Conservation (phyloP, 2,888 invertebrate species). For the Caenorhabditis japonica region DNA sequence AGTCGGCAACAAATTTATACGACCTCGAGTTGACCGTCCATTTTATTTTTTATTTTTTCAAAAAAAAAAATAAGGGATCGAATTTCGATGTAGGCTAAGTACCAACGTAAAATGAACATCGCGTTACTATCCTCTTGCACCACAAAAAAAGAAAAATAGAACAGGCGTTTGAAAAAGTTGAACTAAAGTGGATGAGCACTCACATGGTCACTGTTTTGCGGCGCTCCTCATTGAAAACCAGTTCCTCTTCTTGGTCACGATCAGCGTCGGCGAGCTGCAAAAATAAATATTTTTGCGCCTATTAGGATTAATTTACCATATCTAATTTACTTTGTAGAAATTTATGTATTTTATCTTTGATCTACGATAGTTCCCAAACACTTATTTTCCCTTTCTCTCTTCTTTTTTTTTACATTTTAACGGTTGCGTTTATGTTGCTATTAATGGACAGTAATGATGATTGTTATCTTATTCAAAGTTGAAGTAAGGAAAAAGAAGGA, state of each 20-base stretch:
- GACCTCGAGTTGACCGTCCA: conserved; percentile 22
- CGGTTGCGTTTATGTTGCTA: no score
- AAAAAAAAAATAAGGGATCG: no score
- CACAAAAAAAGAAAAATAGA: background rate
- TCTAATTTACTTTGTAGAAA: no score
- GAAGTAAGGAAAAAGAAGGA: no score
- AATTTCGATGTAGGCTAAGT: no score
- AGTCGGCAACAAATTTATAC: conserved; percentile 33
- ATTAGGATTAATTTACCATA: background rate
- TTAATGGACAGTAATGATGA: no score
- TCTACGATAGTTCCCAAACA: background rate
- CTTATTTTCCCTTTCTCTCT: no score
- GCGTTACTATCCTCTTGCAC: no score
- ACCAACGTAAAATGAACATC: no score
- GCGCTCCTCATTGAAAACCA: conserved; percentile 65
- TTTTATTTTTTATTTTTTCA: no score
- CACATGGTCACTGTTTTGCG: conserved; percentile 64
- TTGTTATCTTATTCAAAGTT: no score
- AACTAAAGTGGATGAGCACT: conserved; percentile 17
- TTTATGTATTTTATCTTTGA: background rate
- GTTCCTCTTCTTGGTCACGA: conserved; percentile 64
- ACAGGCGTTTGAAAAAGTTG: background rate
- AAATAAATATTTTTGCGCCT: background rate
- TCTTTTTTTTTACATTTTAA: no score
- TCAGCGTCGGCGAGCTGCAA: conserved; percentile 62